Evolutionary conservation across 2,113 vertebrate species (phyloP), one percentile per base, ranked within the genome.

Genomic region (Pelmatolapia mariae): DNA sequence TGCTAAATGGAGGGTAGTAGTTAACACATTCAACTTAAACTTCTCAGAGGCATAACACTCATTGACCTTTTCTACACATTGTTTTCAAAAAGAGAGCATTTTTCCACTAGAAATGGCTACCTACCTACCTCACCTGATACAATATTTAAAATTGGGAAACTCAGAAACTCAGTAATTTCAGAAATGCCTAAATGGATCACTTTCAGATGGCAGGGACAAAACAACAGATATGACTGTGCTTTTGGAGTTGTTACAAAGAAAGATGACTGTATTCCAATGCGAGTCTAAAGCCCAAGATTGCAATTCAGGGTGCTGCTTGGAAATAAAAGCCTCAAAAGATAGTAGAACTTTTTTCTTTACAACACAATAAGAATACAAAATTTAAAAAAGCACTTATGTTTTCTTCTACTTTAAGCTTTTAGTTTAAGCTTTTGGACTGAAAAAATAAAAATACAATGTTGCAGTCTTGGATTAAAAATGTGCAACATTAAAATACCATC

Each of bases 21-120:
- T 80, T 76, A 76, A 52, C 8, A 47, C 61, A 26, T 33, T 79
- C 24, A 80, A 80, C 80, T 78, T 24, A 38, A 26, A 78, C 3
- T 63, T 13, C 29, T 79, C 3, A 43, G 6, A 50, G 36, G 50
- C 31, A 2, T 63, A 56, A 80, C 12, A 19, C 12, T 19, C 52
- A 10, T 11, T 45, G 56, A 19, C 11, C 12, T 84, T 38, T 53
- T 59, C n/a, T 54, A 40, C 22, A 66, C 45, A 31, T 47, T 5
- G 3, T 40, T 66, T 24, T 45, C 43, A 26, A 36, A 76, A 50
- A 18, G 24, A 66, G 61, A 76, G 24, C 16, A 11, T 31, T 47
- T 47, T 47, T 78, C 24, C 71, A 12, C 16, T 12, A 76, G 24
- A 76, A 76, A 50, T 50, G 24, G 45, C 0, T 50, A 78, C 0